These are phyloP conservation scores for Crocidura indochinensis DNA, from an alignment of 2,797 vertebrate genomes.

Conservation along the genomic window DNA sequence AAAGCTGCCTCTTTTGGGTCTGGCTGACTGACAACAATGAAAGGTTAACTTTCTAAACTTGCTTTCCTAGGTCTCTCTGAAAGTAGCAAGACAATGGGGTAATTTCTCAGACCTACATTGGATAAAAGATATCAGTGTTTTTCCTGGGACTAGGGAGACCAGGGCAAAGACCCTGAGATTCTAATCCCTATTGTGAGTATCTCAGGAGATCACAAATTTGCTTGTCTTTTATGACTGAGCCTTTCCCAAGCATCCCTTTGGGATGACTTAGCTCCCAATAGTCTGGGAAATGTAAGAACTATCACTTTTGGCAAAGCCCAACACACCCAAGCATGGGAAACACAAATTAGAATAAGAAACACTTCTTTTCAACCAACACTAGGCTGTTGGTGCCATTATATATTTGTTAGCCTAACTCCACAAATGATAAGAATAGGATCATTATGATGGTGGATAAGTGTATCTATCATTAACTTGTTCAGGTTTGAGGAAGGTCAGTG, in stretches of 20 bases:
- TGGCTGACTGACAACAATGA: conserved; percentile 43
- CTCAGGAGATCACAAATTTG: conserved; percentile 52
- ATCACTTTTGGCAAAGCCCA: conserved; percentile 74
- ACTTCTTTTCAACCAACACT: conserved; percentile 43
- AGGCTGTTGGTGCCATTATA: conserved; percentile 31
- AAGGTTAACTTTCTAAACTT: conserved; percentile 74
- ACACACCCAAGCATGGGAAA: conserved; percentile 68
- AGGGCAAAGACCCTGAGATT: conserved; percentile 62
- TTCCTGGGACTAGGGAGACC: conserved; percentile 63
- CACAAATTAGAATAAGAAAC: conserved; percentile 62
- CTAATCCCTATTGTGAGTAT: conserved; percentile 65
- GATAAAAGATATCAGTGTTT: conserved; percentile 77
- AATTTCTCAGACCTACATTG: conserved; percentile 56
- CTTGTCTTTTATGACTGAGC: conserved; percentile 67
- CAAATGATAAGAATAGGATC: conserved; percentile 38
- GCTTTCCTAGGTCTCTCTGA: conserved; percentile 64
- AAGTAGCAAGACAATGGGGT: conserved; percentile 30
- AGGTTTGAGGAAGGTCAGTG: conserved; percentile 31
- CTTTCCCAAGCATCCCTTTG: conserved; percentile 72
- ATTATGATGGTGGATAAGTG: conserved; percentile 20
- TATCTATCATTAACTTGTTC: neutral
- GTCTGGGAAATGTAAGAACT: conserved; percentile 71
- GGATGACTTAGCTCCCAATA: conserved; percentile 27
- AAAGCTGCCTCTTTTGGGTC: conserved; percentile 63
- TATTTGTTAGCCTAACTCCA: neutral